These are phyloP conservation scores for Promerops cafer DNA, from an alignment of 2,113 vertebrate genomes.

Conservation along the genomic window DNA sequence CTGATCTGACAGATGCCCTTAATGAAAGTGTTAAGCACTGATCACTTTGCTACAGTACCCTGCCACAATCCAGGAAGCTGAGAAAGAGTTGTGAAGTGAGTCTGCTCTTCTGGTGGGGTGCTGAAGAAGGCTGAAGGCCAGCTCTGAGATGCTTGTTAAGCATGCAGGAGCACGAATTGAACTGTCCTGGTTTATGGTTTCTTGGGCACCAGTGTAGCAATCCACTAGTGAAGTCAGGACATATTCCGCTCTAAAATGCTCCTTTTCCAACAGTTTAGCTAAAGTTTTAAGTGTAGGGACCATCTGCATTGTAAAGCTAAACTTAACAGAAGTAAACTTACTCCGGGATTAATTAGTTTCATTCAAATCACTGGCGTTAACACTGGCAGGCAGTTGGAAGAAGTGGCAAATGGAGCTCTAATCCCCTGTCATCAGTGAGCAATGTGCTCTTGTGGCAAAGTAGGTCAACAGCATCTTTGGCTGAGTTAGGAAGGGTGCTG, in stretches of 20 bases:
- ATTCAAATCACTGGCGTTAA: background rate
- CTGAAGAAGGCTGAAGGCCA: background rate
- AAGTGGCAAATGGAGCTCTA: background rate
- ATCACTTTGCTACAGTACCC: background rate
- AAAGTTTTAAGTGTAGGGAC: background rate
- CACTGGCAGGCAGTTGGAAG: background rate
- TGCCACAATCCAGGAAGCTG: background rate
- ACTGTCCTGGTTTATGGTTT: background rate
- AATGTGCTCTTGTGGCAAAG: background rate
- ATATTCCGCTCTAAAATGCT: background rate
- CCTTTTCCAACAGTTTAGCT: background rate
- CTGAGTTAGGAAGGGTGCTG: background rate
- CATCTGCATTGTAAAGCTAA: background rate
- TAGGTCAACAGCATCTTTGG: background rate
- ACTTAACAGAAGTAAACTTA: background rate
- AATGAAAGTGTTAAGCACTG: background rate
- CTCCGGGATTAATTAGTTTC: background rate
- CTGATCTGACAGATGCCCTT: background rate
- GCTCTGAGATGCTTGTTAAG: background rate
- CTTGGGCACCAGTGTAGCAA: background rate
- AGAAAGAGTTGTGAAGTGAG: background rate
- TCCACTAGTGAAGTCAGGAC: background rate
- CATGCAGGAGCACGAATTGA: rapidly evolving
- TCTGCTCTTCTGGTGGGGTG: background rate
- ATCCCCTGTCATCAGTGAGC: background rate